Conservation (phyloP, 2,888 invertebrate species). For the Azorinus chamasolen region DNA sequence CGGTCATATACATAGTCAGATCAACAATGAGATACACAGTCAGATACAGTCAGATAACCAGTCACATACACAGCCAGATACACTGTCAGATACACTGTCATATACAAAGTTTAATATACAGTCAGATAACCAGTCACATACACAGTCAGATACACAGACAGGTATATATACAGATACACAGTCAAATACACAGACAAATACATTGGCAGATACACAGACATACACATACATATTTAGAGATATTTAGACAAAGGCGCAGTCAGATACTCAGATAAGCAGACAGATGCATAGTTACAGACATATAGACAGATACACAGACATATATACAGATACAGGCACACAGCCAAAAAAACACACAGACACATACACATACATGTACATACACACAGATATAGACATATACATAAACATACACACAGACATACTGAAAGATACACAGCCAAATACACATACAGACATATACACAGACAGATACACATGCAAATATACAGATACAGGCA, state of each 20-base stretch:
- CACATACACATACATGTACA: not conserved
- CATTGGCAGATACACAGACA: not conserved
- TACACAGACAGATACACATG: slow-evolving; percentile 5
- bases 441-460: not conserved
- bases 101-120: no score
- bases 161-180: no score
- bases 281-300: not conserved
- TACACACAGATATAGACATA: not conserved
- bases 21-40: no score
- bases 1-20: no score
- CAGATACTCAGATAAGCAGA: no score
- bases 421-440: not conserved
- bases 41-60: no score
- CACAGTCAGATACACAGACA: no score
- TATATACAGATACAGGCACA: not conserved
- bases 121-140: no score
- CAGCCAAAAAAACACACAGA: not conserved
- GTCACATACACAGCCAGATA: no score
- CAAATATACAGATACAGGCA: no score
- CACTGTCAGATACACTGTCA: no score
- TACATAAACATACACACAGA: not conserved
- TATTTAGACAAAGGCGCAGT: no score
- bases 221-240: not conserved
- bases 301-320: not conserved
- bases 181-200: not conserved